Conservation (phyloP, 2,888 invertebrate genomes). For the Drosophila pseudotalamancana region DNA sequence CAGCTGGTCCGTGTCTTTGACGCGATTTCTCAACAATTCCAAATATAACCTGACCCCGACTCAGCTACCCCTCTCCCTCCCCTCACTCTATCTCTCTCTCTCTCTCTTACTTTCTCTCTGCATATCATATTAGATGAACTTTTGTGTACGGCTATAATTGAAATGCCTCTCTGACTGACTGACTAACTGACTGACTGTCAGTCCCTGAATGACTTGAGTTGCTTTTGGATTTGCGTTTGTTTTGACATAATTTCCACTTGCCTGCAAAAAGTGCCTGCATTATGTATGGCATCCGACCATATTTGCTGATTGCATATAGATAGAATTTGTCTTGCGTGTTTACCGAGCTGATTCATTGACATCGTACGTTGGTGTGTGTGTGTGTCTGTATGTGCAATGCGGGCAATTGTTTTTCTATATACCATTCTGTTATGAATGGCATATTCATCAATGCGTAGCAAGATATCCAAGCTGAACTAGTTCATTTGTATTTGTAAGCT, state of each 20-base stretch:
- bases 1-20: conserved; percentile 41
- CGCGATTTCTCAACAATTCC: conserved; percentile 34
- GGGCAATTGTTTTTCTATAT: conserved; percentile 23
- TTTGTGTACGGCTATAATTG: conserved; percentile 65
- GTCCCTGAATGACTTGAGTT: conserved; percentile 55
- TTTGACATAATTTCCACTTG: conserved; percentile 76
- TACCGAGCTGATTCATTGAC: conserved; percentile 32
- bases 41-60: not conserved
- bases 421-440: conserved; percentile 29
- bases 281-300: conserved; percentile 45
- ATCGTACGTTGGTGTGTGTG: not conserved
- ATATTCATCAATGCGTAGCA: conserved; percentile 4
- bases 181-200: conserved; percentile 15
- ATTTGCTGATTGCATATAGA: conserved; percentile 79
- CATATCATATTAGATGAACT: conserved; percentile 59
- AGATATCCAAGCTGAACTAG: conserved; percentile 5
- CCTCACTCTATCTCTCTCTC: not conserved
- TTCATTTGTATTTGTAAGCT: conserved; percentile 10
- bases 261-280: conserved; percentile 49
- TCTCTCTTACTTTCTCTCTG: conserved; percentile 2
- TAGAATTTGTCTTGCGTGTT: conserved; percentile 62
- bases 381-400: conserved; percentile 14
- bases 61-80: not conserved
- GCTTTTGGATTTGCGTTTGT: conserved; percentile 56
- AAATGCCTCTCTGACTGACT: conserved; percentile 54